Conservation (phyloP, 2,888 invertebrate genomes). For the Acanthosoma haemorrhoidale region DNA sequence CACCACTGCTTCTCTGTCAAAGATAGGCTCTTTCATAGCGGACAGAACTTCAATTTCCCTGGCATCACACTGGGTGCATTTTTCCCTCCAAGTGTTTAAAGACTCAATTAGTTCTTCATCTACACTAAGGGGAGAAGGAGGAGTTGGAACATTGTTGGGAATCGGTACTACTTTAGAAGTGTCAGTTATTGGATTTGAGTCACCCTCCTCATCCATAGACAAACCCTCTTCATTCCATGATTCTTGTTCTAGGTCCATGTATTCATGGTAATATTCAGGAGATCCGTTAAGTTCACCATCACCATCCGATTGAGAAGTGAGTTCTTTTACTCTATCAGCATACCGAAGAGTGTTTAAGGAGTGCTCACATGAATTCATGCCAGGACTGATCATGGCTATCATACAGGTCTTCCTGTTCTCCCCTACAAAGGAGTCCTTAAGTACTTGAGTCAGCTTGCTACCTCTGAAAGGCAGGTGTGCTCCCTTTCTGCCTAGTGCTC, state of each 20-base stretch:
- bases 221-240: too few species aligned
- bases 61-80: conserved; percentile 13
- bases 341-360: conserved; percentile 95
- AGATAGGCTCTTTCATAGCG: conserved; percentile 86
- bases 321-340: conserved; percentile 94
- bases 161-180: too few species aligned
- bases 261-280: conserved; percentile 22
- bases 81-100: conserved; percentile 69
- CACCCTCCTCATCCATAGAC: conserved; percentile 38
- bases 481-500: conserved; percentile 90
- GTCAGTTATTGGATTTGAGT: too few species aligned
- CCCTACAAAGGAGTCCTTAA: conserved; percentile 96
- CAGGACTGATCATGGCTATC: conserved; percentile 99
- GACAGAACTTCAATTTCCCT: conserved; percentile 69
- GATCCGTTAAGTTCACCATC: conserved; percentile 46
- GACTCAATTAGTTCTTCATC: too few species aligned
- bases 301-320: conserved; percentile 66
- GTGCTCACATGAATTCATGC: conserved; percentile 93
- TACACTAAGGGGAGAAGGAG: too few species aligned
- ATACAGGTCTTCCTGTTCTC: conserved; percentile 97
- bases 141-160: background rate
- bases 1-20: conserved; percentile 86
- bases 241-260: conserved; percentile 36
- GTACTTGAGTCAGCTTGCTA: conserved; percentile 91
- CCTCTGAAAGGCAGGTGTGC: conserved; percentile 96